Conservation (phyloP, 1,140 invertebrate species). For the Bilobella aurantiaca region DNA sequence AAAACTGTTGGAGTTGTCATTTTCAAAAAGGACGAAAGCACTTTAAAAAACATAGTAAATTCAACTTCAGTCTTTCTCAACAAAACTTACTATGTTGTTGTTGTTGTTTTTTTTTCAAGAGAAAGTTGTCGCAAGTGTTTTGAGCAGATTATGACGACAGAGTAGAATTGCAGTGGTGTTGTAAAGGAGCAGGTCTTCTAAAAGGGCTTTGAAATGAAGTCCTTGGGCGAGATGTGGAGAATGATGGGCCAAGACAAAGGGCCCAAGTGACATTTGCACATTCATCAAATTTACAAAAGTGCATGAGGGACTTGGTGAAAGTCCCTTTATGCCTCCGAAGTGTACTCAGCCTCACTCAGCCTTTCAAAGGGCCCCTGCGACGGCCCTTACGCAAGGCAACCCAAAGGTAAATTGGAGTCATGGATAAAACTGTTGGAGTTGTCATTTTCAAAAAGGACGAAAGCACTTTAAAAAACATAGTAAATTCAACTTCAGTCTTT, state of each 20-base stretch:
- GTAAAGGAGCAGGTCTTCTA: too few species aligned
- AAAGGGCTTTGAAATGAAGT: neutral
- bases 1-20: too few species aligned
- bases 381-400: too few species aligned
- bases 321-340: neutral
- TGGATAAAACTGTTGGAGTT: too few species aligned
- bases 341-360: too few species aligned
- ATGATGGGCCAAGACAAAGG: neutral
- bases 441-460: too few species aligned
- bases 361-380: neutral
- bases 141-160: neutral
- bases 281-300: neutral
- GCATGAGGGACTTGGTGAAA: neutral
- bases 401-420: neutral
- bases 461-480: neutral
- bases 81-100: neutral
- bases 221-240: neutral
- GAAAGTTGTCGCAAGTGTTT: neutral
- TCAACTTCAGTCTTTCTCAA: neutral
- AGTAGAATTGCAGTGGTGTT: neutral
- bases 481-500: neutral
- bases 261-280: neutral
- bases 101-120: neutral
- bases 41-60: neutral
- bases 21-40: too few species aligned